A percentile compares a stretch with the other conserved stretches of the same genome.
Conservation (phyloP, 2,797 vertebrate genomes). For the Meriones psammophilus region DNA sequence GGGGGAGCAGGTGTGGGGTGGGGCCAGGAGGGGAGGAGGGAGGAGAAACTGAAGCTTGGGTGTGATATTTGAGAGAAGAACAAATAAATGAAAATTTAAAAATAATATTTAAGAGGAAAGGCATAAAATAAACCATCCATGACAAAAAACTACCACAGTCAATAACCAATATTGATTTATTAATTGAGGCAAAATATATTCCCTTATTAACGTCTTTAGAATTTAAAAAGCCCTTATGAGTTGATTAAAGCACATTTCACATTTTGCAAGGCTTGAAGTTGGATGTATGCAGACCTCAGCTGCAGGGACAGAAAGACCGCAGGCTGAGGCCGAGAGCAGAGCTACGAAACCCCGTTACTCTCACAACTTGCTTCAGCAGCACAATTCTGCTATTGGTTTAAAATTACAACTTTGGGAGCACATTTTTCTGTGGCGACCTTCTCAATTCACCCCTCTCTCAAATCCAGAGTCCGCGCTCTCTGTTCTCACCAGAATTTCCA, state of each 20-base stretch:
- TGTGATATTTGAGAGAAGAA: too few relatives aligned
- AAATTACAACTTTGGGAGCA: background rate
- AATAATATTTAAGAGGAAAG: background rate
- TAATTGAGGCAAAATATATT: background rate
- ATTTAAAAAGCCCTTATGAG: background rate
- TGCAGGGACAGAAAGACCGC: background rate
- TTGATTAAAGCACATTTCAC: background rate
- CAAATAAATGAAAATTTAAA: too few relatives aligned
- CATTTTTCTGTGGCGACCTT: background rate
- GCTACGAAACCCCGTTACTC: background rate
- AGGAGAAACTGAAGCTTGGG: too few relatives aligned
- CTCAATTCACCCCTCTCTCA: background rate
- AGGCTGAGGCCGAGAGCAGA: background rate
- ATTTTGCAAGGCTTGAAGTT: background rate
- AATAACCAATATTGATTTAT: background rate
- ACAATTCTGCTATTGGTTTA: constrained; percentile 13
- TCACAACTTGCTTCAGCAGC: background rate
- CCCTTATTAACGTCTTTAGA: background rate
- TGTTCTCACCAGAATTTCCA: background rate
- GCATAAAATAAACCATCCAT: too few relatives aligned
- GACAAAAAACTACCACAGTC: background rate
- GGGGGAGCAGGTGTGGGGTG: too few relatives aligned
- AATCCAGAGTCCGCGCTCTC: background rate
- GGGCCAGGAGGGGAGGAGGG: too few relatives aligned
- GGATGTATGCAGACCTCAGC: background rate